These are phyloP conservation scores for Oligia strigilis DNA, from an alignment of 2,888 invertebrate species.

Conservation along the genomic window DNA sequence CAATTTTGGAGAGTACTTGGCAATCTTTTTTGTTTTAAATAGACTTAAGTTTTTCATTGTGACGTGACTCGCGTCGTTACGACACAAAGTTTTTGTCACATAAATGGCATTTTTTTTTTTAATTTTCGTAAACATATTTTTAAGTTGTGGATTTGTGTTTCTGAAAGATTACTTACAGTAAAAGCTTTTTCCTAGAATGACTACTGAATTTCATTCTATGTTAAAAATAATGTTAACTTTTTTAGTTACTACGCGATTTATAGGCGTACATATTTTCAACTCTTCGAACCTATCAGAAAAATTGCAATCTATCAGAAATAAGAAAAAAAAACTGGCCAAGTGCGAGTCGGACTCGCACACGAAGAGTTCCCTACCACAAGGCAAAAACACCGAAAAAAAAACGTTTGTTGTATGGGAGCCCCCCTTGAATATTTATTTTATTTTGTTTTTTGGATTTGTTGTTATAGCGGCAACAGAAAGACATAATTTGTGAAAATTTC, in stretches of 20 bases:
- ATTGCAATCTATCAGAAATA: background rate
- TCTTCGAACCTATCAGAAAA: background rate
- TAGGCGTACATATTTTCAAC: background rate
- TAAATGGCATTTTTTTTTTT: background rate
- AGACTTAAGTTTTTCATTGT: background rate
- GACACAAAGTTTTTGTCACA: background rate
- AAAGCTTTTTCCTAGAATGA: fast-evolving
- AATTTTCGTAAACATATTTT: background rate
- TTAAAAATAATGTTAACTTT: background rate
- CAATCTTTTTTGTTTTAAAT: background rate
- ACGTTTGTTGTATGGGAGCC: no score
- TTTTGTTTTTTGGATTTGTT: no score
- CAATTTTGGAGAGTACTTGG: background rate
- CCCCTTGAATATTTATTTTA: no score
- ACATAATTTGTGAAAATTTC: no score
- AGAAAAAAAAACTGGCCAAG: no score
- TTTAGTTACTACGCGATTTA: background rate
- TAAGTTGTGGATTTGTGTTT: background rate
- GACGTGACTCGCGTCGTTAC: background rate
- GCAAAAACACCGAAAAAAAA: no score
- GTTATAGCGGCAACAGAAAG: no score
- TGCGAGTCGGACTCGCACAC: no score
- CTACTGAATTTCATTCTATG: background rate
- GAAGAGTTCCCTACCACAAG: no score
- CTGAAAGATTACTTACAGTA: background rate